phyloP scores from a whole-genome alignment of 2,113 vertebrate genomes.

The Equus przewalskii region DNA sequence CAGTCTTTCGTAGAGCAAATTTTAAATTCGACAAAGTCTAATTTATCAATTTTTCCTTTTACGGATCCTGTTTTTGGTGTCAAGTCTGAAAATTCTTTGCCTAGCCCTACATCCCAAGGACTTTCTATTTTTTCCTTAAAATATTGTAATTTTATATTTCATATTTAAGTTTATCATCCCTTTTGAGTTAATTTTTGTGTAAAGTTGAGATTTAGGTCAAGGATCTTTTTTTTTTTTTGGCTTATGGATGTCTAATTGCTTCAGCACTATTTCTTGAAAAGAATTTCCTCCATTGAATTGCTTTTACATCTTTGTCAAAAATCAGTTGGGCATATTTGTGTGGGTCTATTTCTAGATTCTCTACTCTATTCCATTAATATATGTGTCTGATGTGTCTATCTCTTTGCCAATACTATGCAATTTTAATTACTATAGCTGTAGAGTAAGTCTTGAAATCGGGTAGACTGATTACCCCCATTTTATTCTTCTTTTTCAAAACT shows the following conservation, averaged over 20 bases:
- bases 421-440: not conserved
- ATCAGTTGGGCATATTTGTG: not conserved
- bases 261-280: not conserved
- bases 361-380: not conserved
- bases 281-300: not conserved
- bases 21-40: not conserved
- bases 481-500: not conserved
- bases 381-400: not conserved
- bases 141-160: not conserved
- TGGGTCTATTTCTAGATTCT: not conserved
- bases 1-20: not conserved
- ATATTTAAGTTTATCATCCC: not conserved
- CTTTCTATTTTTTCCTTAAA: not conserved
- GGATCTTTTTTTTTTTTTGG: not conserved
- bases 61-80: not conserved
- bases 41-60: not conserved
- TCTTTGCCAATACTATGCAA: not conserved
- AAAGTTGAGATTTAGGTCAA: not conserved
- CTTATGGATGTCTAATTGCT: not conserved
- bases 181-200: slow-evolving; percentile 28
- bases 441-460: not conserved
- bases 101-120: not conserved
- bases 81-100: not conserved
- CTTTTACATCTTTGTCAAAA: not conserved
- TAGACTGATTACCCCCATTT: not conserved